Percentiles rank a stretch among this genome's conserved stretches.
Conservation (phyloP, 2,888 invertebrate species). For the Epinotia demarniana region DNA sequence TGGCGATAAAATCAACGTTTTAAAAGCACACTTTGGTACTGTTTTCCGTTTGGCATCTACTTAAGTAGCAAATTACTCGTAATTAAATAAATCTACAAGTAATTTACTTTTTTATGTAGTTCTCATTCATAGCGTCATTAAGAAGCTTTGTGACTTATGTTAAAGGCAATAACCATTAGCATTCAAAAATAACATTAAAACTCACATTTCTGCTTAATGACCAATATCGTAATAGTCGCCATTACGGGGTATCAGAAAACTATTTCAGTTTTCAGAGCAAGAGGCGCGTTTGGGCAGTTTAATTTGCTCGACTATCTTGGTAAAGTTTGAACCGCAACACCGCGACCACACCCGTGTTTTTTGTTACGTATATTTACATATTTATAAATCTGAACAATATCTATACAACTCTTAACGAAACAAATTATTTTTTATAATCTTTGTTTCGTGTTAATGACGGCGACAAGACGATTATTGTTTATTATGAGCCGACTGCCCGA, state of each 20-base stretch:
- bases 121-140: neutral
- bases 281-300: constrained; percentile 23
- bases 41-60: neutral
- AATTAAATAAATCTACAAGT: neutral
- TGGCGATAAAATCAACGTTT: neutral
- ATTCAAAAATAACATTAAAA: constrained; percentile 43
- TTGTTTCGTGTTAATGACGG: too few relatives aligned
- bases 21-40: neutral
- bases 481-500: too few relatives aligned
- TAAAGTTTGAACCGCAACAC: neutral
- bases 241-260: constrained; percentile 46
- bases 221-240: constrained; percentile 47
- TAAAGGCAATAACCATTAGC: constrained; percentile 40
- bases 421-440: too few relatives aligned
- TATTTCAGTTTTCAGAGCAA: constrained; percentile 38
- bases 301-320: constrained; percentile 1
- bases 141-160: constrained; percentile 13
- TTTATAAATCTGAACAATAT: too few relatives aligned
- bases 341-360: neutral
- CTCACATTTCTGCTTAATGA: constrained; percentile 44
- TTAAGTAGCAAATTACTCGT: constrained; percentile 1
- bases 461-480: too few relatives aligned
- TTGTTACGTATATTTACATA: too few relatives aligned
- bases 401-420: too few relatives aligned
- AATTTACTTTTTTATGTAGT: neutral